Evolutionary conservation across 2,888 invertebrate genomes (phyloP), one percentile per base, ranked within the genome.

Genomic region (Drosophila meridiana): DNA sequence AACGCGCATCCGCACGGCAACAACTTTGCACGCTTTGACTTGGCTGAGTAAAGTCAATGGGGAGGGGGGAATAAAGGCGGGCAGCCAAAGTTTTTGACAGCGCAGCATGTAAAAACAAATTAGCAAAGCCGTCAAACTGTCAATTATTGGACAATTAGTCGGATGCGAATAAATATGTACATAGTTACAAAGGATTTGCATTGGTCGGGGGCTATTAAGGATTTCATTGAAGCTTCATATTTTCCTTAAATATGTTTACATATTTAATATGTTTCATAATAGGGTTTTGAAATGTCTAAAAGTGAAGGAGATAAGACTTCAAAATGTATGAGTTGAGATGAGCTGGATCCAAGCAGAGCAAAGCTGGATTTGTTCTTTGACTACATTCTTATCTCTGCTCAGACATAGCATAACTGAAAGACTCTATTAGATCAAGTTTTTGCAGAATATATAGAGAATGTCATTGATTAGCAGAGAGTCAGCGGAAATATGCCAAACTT

Each of bases 61-160:
- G 4, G 34, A 1, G 11, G 3, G 8, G n/a, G 20, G 20, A 20
- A 20, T 20, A 32, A 9, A 36, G 67, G 56, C 68, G 59, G 58
- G 30, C 43, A 26, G 45, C 14, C 50, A 76, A 90, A 89, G 65
- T 88, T 90, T 88, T 71, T 86, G 88, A 89, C 89, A 90, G 81
- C 78, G 48, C 26, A 80, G 80, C 80, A 88, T 88, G 91, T 77
- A 86, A 78, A 84, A 90, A 79, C 86, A 88, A 89, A 90, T 90
- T 90, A 90, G 79, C 67, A 55, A 72, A 83, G 70, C 76, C 80
- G 88, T 89, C 89, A 90, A 80, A 74, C 82, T 89, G 90, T 88
- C 90, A 90, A 89, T 90, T 89, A 88, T 58, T 62, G 70, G 63
- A 61, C 75, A 80, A 90, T 90, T 89, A 85, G 80, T 80, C 76